phyloP scores from a whole-genome alignment of 2,797 vertebrate species.

The Natrix natrix region DNA sequence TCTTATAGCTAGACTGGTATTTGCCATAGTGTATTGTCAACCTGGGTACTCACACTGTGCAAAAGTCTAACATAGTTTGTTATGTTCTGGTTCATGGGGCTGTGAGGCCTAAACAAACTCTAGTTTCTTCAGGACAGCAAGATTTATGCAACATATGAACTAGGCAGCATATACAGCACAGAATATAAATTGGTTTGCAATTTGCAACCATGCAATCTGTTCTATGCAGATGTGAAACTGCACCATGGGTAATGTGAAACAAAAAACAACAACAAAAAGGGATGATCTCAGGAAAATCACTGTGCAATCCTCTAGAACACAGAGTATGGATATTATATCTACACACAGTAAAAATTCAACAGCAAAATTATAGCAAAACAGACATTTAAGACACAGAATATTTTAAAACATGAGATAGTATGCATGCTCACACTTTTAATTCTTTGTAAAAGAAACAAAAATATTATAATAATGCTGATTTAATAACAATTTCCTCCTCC shows the following conservation, averaged over 20 bases:
- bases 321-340: not conserved
- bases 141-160: not conserved
- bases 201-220: not conserved
- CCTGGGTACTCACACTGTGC: not conserved
- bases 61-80: not conserved
- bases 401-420: not conserved
- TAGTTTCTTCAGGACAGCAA: not conserved
- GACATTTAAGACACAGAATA: not conserved
- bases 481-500: conserved; percentile 28
- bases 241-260: not conserved
- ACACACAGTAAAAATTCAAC: not conserved
- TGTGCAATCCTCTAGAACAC: not conserved
- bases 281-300: not conserved
- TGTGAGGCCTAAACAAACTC: not conserved
- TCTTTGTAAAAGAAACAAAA: not conserved
- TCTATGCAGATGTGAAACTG: not conserved
- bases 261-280: not conserved
- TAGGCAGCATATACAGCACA: not conserved
- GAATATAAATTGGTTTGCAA: not conserved
- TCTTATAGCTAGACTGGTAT: not conserved
- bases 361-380: not conserved
- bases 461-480: not conserved
- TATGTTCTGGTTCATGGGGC: not conserved
- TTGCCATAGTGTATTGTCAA: not conserved
- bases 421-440: conserved; percentile 41